These are phyloP conservation scores for Zaprionus gabonicus DNA, from an alignment of 1,140 invertebrate species.

Conservation along the genomic window DNA sequence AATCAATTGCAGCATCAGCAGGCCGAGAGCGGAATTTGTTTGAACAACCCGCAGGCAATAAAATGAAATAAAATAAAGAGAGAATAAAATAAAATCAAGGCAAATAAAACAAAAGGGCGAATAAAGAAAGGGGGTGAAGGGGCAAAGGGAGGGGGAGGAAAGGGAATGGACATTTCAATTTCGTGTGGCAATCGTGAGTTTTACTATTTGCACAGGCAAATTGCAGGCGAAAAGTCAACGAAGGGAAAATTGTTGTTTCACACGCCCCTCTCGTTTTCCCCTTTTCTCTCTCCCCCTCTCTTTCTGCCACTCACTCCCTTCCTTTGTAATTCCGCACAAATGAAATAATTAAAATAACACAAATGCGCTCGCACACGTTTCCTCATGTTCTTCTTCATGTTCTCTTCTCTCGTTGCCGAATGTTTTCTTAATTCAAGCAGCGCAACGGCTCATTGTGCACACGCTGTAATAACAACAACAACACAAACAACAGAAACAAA, in stretches of 20 bases:
- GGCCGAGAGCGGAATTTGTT: neutral
- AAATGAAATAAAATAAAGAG: neutral
- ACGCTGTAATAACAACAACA: slow-evolving; percentile 20
- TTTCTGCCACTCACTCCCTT: slow-evolving; percentile 4
- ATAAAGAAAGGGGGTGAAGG: no score
- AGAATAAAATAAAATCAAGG: neutral
- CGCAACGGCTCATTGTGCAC: slow-evolving; percentile 41
- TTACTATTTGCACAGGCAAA: slow-evolving; percentile 32
- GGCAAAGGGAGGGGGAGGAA: neutral
- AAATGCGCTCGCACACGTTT: slow-evolving; percentile 23
- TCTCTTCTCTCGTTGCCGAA: slow-evolving; percentile 28
- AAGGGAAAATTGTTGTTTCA: slow-evolving; percentile 20
- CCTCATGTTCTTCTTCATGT: slow-evolving; percentile 15
- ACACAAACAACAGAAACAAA: slow-evolving; percentile 3
- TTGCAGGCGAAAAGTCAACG: slow-evolving; percentile 26
- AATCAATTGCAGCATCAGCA: slow-evolving; percentile 19
- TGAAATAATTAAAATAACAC: slow-evolving; percentile 59
- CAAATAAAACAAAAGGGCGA: neutral
- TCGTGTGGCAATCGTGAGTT: slow-evolving; percentile 16
- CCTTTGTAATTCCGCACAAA: slow-evolving; percentile 31
- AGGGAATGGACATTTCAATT: slow-evolving; percentile 4
- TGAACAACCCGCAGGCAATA: neutral
- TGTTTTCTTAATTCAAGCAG: slow-evolving; percentile 53
- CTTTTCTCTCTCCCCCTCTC: neutral
- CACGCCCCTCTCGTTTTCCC: neutral